phyloP scores from a whole-genome alignment of 2,797 vertebrate genomes.

The Nyctibius grandis region DNA sequence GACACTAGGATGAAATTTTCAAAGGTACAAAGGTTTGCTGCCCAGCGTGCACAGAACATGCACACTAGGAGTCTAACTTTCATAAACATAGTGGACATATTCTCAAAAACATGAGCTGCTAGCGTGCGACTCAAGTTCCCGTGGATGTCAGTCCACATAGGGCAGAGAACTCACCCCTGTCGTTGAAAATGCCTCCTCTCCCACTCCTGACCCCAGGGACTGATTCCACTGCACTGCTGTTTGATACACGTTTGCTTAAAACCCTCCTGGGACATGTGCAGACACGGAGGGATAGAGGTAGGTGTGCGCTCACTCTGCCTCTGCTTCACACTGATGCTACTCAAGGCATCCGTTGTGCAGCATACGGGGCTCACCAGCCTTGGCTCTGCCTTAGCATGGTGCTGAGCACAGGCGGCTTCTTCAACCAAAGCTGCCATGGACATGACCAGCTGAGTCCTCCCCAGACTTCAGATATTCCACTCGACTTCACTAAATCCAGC shows the following conservation, averaged over 20 bases:
- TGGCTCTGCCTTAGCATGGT: not conserved
- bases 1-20: not conserved
- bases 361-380: no score
- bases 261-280: not conserved
- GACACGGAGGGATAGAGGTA: not conserved
- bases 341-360: not conserved
- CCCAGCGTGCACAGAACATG: not conserved
- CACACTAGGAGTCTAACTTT: not conserved
- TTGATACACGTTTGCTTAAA: not conserved
- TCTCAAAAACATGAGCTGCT: not conserved
- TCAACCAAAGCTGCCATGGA: not conserved
- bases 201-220: accelerated
- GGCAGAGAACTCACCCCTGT: not conserved
- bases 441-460: not conserved
- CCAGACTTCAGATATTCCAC: not conserved
- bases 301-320: not conserved
- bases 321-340: not conserved
- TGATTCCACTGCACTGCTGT: accelerated
- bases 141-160: accelerated
- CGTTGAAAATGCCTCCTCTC: not conserved
- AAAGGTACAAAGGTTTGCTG: not conserved
- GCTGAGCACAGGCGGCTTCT: not conserved
- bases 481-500: not conserved
- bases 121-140: accelerated
- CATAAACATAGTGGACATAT: accelerated